Evolutionary conservation across 2,797 vertebrate genomes (phyloP).

Genomic region (Microctenopoma stevenorrisi): DNA sequence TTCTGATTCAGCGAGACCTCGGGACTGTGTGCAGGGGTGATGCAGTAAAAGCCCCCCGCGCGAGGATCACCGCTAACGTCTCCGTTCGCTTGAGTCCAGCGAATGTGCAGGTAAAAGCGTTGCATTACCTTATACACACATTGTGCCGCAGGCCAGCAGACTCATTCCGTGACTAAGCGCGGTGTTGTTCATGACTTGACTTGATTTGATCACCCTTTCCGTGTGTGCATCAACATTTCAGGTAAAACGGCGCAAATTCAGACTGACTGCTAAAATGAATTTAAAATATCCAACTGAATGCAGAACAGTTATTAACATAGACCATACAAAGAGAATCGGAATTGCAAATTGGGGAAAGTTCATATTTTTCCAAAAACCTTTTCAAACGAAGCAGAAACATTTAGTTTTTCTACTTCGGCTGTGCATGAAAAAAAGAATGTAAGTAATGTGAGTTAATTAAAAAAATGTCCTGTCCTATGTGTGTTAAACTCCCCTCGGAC

Average conservation of each 20-base stretch:
- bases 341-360: not conserved
- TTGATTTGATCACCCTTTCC: slow-evolving; percentile 29
- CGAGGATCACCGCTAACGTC: slow-evolving; percentile 14
- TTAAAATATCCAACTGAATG: slow-evolving; percentile 1
- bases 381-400: not conserved
- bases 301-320: not conserved
- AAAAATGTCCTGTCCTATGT: slow-evolving; percentile 29
- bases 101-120: not conserved
- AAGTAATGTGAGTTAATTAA: slow-evolving; percentile 26
- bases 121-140: not conserved
- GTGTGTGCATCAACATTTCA: slow-evolving; percentile 20
- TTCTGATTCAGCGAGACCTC: slow-evolving; percentile 64
- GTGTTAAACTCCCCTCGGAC: slow-evolving; percentile 13
- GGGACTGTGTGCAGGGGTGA: slow-evolving; percentile 29
- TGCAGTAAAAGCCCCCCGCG: slow-evolving; percentile 26
- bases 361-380: not conserved
- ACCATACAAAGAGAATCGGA: not conserved
- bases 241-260: not conserved
- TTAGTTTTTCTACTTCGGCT: not conserved
- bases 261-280: slow-evolving; percentile 2
- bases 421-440: slow-evolving; percentile 16
- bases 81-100: slow-evolving; percentile 18
- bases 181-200: slow-evolving; percentile 27
- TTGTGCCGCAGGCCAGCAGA: slow-evolving; percentile 6
- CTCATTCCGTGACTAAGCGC: slow-evolving; percentile 16